Evolutionary conservation across 92 coral and sea anemone genomes (phyloP).

Genomic region (Siderastrea radians): DNA sequence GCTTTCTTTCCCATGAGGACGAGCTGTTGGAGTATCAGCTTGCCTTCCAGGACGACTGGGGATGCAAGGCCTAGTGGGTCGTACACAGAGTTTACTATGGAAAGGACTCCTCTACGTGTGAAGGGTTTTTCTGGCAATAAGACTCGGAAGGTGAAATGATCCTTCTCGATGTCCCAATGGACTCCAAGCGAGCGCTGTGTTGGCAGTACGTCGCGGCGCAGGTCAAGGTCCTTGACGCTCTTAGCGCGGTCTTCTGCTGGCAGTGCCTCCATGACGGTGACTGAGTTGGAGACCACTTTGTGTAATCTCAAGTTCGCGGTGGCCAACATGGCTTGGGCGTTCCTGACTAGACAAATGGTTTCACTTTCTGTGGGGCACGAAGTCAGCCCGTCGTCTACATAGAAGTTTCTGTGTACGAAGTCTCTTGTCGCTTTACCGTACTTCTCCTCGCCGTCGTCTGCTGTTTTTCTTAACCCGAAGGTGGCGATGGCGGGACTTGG

Average conservation of each 20-base stretch:
- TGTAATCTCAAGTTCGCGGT: too few species aligned
- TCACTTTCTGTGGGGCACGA: too few species aligned
- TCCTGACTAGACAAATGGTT: too few species aligned
- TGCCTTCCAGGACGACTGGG: constrained; percentile 51
- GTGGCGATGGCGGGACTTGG: too few species aligned
- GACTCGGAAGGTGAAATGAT: background rate
- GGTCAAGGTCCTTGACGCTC: background rate
- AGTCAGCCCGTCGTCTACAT: background rate
- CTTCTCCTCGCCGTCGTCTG: constrained; percentile 19
- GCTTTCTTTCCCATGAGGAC: constrained; percentile 38
- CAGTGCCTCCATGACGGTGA: too few species aligned
- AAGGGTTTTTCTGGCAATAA: background rate
- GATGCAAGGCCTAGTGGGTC: constrained; percentile 57
- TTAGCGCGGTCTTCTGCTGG: too few species aligned
- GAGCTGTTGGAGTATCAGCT: background rate
- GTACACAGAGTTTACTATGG: constrained; percentile 32
- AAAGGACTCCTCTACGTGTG: background rate
- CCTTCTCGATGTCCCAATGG: background rate
- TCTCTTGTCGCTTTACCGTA: constrained; percentile 13
- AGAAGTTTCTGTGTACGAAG: background rate
- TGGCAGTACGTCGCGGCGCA: background rate
- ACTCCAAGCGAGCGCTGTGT: background rate
- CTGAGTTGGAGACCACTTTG: too few species aligned
- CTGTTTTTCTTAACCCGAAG: background rate
- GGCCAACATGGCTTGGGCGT: too few species aligned